Evolutionary conservation across 2,888 invertebrate species (phyloP), one percentile per base, ranked within the genome.

Genomic region (Thysanoteuthis rhombus): DNA sequence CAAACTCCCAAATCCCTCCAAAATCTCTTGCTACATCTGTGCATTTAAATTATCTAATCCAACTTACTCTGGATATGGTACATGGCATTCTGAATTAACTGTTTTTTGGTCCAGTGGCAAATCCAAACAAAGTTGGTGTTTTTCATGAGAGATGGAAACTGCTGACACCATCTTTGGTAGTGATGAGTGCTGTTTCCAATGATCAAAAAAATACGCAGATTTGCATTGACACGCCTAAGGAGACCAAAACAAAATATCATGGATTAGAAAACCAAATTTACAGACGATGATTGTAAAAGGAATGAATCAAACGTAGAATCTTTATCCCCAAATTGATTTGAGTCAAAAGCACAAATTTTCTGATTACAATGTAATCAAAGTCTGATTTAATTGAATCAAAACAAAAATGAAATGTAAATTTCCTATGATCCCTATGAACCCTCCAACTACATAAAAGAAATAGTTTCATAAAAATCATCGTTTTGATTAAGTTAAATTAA

Each of bases 101-200:
- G 96, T 12, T 95, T 94, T 94, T 96, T 96, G 58, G 96, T 95
- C 97, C 97, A 97, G 94, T 97, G 97, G 40, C 96, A 96, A 94
- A 97, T 96, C 97, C 97, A 97, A 93, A 97, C 94, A 94, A 97
- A 96, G 95, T 96, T 97, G 93, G 97, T 96, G 94, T 96, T 97
- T 94, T 97, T 97, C 45, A 96, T 96, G 93, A 97, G 96, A 36
- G 96, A 94, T 40, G 97, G 96, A 94, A 96, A 96, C 92, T 97
- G 96, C 42, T 96, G 94, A 94, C 97, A 97, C 75, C 96, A 94
- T 91, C 95, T 95, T 95, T 97, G 97, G 95, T 97, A 97, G 42
- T 94, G 95, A 45, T 95, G 94, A 28, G 95, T 95, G 25, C 96
- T 96, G 91, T 95, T 96, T 22, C 96, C 95, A 4, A 95, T 94